These are phyloP conservation scores for Phoenoteleia sp. DNA, from an alignment of 2,888 invertebrate genomes.

Conservation along the genomic window DNA sequence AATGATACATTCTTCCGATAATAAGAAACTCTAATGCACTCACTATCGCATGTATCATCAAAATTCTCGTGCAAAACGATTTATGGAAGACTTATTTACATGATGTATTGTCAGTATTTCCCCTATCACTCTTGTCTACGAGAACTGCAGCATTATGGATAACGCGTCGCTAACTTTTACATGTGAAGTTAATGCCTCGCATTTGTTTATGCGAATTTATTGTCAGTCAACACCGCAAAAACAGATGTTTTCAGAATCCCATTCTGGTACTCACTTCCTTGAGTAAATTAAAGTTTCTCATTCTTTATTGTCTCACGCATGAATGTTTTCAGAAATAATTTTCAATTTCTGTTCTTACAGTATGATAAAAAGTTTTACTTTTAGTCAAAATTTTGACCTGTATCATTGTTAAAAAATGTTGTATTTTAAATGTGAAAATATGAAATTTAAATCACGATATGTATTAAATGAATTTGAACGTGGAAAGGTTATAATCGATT, in stretches of 20 bases:
- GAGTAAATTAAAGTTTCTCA: conserved; percentile 8
- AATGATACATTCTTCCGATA: neutral
- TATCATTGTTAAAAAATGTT: too few relatives aligned
- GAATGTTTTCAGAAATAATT: neutral
- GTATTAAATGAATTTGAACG: neutral
- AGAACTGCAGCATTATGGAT: conserved; percentile 40
- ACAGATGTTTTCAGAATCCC: conserved; percentile 15
- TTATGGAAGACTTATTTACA: conserved; percentile 32
- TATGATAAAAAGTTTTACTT: too few relatives aligned
- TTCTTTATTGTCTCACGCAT: neutral
- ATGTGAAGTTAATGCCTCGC: conserved; percentile 37
- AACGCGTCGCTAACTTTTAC: conserved; percentile 47
- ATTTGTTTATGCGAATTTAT: conserved; percentile 55
- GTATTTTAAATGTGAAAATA: too few relatives aligned
- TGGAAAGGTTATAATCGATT: conserved; percentile 30
- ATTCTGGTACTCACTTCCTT: neutral
- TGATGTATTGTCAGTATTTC: conserved; percentile 50
- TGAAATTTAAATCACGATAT: too few relatives aligned
- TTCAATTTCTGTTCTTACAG: neutral
- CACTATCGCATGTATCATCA: neutral
- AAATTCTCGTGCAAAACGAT: conserved; percentile 26
- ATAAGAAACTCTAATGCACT: neutral
- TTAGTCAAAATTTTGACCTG: too few relatives aligned
- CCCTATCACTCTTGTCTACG: conserved; percentile 17
- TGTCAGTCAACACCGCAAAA: conserved; percentile 11